A percentile compares a stretch with the other conserved stretches of the same genome.
These are phyloP conservation scores for Nothobranchius kuhntae DNA, from an alignment of 2,113 vertebrate species.

Conservation along the genomic window DNA sequence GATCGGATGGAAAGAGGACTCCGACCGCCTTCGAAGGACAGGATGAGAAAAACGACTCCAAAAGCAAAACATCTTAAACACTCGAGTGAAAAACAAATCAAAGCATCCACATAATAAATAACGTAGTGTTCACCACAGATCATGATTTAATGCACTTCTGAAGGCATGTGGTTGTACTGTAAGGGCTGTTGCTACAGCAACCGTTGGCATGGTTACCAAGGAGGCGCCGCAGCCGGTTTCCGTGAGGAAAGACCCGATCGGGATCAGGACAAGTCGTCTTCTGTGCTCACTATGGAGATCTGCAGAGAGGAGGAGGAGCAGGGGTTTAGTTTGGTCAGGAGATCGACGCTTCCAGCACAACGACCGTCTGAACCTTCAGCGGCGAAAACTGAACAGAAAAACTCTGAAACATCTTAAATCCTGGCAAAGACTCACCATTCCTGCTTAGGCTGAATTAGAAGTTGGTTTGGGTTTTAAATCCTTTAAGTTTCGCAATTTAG, in stretches of 20 bases:
- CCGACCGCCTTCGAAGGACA: not conserved
- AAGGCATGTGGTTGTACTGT: slow-evolving; percentile 79
- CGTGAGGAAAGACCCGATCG: slow-evolving; percentile 70
- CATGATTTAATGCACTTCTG: slow-evolving; percentile 81
- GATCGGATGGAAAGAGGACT: not conserved
- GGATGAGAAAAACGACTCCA: not conserved
- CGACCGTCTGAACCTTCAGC: too few species aligned
- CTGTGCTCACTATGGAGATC: slow-evolving; percentile 98
- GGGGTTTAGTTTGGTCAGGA: not conserved
- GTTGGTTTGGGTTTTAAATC: too few species aligned
- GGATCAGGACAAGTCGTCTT: slow-evolving; percentile 90
- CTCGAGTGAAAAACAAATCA: slow-evolving; percentile 66
- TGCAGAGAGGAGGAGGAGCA: slow-evolving; percentile 57
- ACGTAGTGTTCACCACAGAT: slow-evolving; percentile 46
- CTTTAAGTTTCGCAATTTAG: too few species aligned
- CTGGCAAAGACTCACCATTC: too few species aligned
- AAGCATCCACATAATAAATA: slow-evolving; percentile 74
- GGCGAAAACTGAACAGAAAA: too few species aligned
- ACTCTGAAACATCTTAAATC: too few species aligned
- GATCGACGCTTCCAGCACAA: too few species aligned
- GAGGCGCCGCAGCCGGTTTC: slow-evolving; percentile 55
- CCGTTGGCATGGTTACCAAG: slow-evolving; percentile 76
- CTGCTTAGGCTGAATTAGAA: too few species aligned
- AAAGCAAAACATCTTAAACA: slow-evolving; percentile 32
- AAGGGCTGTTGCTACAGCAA: slow-evolving; percentile 76